Evolutionary conservation across 2,888 invertebrate genomes (phyloP).

Genomic region (Drosophila dives): DNA sequence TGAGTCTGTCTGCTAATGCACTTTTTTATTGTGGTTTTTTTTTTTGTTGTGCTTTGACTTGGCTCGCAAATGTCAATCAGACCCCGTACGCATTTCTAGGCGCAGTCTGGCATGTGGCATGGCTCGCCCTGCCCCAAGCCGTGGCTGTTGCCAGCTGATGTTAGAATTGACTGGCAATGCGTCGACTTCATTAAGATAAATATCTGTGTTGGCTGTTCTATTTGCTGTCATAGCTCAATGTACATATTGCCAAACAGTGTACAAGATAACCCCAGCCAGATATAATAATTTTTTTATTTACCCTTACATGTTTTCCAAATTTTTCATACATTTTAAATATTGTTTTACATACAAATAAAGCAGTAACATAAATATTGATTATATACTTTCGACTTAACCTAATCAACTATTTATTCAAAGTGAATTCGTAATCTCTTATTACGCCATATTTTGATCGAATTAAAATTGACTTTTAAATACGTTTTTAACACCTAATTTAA

Average conservation of each 20-base stretch:
- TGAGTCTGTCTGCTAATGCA: slow-evolving; percentile 42
- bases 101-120: slow-evolving; percentile 55
- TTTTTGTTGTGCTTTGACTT: slow-evolving; percentile 29
- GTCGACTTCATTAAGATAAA: slow-evolving; percentile 65
- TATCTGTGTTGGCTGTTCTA: slow-evolving; percentile 65
- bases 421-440: neutral
- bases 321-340: neutral
- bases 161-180: slow-evolving; percentile 57
- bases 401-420: neutral
- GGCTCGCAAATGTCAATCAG: slow-evolving; percentile 70
- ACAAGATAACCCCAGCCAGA: neutral
- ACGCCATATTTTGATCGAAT: no score
- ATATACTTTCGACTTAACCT: neutral
- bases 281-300: neutral
- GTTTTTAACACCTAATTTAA: neutral
- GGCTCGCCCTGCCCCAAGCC: slow-evolving; percentile 53
- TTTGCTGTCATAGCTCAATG: slow-evolving; percentile 48
- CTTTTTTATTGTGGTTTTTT: slow-evolving; percentile 32
- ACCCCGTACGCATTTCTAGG: slow-evolving; percentile 69
- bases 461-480: neutral
- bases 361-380: neutral
- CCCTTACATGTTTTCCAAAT: neutral
- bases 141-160: slow-evolving; percentile 29
- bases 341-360: no score
- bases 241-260: slow-evolving; percentile 38